Evolutionary conservation across 2,797 vertebrate species (phyloP).

Genomic region (Eurystomus glaucurus): DNA sequence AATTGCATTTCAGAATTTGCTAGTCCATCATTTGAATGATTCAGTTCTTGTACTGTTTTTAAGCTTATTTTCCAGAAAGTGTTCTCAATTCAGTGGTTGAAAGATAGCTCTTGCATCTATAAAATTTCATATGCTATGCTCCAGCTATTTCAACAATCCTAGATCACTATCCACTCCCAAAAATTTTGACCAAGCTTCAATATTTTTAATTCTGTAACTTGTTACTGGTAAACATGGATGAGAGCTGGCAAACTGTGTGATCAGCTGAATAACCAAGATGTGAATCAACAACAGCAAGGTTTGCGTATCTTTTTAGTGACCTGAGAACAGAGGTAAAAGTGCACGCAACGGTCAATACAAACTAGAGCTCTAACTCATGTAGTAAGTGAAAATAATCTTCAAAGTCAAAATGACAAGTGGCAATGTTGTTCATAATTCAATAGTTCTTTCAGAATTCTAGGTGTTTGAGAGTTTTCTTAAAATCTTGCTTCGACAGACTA

Average conservation of each 20-base stretch:
- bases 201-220: not conserved
- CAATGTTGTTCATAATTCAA: not conserved
- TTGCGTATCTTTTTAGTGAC: not conserved
- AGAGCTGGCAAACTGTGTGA: not conserved
- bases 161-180: not conserved
- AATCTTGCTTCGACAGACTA: not conserved
- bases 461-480: not conserved
- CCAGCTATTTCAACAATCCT: conserved; percentile 2
- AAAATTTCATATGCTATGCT: not conserved
- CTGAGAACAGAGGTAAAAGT: not conserved
- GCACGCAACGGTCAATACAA: not conserved
- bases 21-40: not conserved
- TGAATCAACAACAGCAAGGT: not conserved
- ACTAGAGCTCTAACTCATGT: not conserved
- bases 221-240: not conserved
- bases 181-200: not conserved
- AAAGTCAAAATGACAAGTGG: not conserved
- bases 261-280: not conserved
- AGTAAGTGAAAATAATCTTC: not conserved
- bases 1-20: not conserved
- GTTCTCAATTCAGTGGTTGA: not conserved
- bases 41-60: not conserved
- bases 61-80: conserved; percentile 2
- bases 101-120: not conserved
- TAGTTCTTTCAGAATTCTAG: not conserved